These are phyloP conservation scores for Brachyhypopomus gauderio DNA, from an alignment of 2,113 vertebrate genomes.

Conservation along the genomic window DNA sequence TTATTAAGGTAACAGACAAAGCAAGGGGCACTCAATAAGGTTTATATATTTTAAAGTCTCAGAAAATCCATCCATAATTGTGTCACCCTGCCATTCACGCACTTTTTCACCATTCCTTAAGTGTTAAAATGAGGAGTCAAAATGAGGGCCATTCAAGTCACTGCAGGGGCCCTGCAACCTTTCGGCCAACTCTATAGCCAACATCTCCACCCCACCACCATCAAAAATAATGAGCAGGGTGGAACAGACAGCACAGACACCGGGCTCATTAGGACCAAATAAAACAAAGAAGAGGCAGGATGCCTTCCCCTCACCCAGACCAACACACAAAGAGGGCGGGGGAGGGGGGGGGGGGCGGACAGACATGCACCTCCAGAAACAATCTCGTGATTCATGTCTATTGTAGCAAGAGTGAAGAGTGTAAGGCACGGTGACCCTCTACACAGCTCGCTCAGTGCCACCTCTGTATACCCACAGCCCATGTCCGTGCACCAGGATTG, in stretches of 20 bases:
- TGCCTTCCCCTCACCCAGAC: slow-evolving; percentile 12
- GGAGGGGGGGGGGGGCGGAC: background rate
- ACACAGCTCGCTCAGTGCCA: slow-evolving; percentile 40
- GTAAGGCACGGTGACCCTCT: background rate
- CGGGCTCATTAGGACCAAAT: slow-evolving; percentile 18
- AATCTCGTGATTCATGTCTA: background rate
- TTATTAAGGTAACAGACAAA: background rate
- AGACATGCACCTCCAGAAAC: background rate
- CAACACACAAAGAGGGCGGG: background rate
- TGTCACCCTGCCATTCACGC: background rate
- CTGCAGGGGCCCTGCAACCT: background rate
- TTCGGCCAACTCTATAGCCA: background rate
- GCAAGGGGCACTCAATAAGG: background rate
- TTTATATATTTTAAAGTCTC: background rate
- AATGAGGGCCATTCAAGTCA: too few species aligned
- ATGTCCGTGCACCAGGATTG: slow-evolving; percentile 29
- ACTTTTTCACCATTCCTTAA: slow-evolving; percentile 9
- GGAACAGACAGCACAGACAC: slow-evolving; percentile 6
- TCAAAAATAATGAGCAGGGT: slow-evolving; percentile 28
- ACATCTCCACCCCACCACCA: background rate
- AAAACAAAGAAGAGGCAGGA: slow-evolving; percentile 23
- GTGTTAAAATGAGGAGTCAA: background rate
- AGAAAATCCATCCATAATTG: slow-evolving; percentile 6
- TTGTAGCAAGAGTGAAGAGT: background rate
- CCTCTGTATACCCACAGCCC: slow-evolving; percentile 24